Conservation (phyloP, 2,888 invertebrate genomes). For the Mechanitis messenoides region DNA sequence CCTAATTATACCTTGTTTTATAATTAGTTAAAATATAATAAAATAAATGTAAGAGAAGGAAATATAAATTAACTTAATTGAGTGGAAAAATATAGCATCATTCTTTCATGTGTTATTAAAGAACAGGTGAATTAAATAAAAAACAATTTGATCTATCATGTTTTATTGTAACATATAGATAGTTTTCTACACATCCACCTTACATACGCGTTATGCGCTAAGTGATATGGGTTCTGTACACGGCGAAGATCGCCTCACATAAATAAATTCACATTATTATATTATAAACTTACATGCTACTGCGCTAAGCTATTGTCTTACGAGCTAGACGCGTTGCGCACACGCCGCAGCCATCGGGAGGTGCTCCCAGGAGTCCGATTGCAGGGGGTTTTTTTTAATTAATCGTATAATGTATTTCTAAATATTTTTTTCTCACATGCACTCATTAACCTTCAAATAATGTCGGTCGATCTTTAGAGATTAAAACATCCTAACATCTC, state of each 20-base stretch:
- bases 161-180: conserved; percentile 74
- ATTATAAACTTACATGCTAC: conserved; percentile 33
- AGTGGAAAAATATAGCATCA: too few species aligned
- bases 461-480: neutral
- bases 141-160: conserved; percentile 55
- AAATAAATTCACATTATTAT: conserved; percentile 39
- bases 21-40: neutral
- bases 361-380: conserved; percentile 2
- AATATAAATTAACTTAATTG: too few species aligned
- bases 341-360: conserved; percentile 10
- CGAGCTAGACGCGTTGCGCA: conserved; percentile 19
- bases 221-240: conserved; percentile 70
- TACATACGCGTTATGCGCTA: conserved; percentile 61
- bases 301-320: conserved; percentile 22
- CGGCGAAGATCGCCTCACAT: conserved; percentile 38
- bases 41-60: neutral
- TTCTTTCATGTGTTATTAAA: neutral
- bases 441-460: neutral
- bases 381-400: neutral
- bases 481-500: neutral
- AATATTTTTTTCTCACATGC: conserved; percentile 1
- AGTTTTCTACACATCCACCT: conserved; percentile 71
- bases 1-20: neutral
- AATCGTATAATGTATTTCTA: conserved; percentile 8
- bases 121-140: conserved; percentile 41